Conservation (phyloP, 2,888 invertebrate species). For the Pollenia griseotomentosa region DNA sequence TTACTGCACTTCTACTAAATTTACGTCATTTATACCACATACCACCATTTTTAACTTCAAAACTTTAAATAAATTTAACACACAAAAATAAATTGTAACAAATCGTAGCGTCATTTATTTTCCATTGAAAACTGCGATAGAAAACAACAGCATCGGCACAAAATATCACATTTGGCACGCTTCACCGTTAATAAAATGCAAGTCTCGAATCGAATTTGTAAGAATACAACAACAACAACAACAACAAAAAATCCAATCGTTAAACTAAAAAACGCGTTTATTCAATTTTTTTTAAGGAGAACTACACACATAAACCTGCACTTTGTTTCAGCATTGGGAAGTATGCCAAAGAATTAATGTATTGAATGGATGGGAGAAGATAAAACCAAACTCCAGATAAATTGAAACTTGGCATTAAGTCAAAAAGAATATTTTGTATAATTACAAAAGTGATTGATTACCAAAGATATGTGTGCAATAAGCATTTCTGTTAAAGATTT, state of each 20-base stretch:
- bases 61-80: background rate
- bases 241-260: background rate
- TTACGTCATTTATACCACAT: constrained; percentile 10
- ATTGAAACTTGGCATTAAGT: constrained; percentile 53
- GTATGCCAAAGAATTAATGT: constrained; percentile 56
- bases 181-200: constrained; percentile 69
- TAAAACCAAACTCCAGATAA: constrained; percentile 4
- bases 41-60: constrained; percentile 16
- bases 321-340: constrained; percentile 39
- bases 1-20: background rate
- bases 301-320: background rate
- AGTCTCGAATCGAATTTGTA: constrained; percentile 53
- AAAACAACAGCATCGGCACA: constrained; percentile 38
- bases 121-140: background rate
- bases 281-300: constrained; percentile 8
- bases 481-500: constrained; percentile 13
- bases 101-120: constrained; percentile 46
- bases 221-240: constrained; percentile 4
- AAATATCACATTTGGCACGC: constrained; percentile 72
- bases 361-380: constrained; percentile 11
- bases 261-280: constrained; percentile 34
- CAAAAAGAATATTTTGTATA: constrained; percentile 42
- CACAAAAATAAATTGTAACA: constrained; percentile 14
- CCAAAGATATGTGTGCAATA: constrained; percentile 4
- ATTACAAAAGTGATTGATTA: constrained; percentile 42